Evolutionary conservation across 2,113 vertebrate genomes (phyloP).

Genomic region (Podilymbus podiceps): DNA sequence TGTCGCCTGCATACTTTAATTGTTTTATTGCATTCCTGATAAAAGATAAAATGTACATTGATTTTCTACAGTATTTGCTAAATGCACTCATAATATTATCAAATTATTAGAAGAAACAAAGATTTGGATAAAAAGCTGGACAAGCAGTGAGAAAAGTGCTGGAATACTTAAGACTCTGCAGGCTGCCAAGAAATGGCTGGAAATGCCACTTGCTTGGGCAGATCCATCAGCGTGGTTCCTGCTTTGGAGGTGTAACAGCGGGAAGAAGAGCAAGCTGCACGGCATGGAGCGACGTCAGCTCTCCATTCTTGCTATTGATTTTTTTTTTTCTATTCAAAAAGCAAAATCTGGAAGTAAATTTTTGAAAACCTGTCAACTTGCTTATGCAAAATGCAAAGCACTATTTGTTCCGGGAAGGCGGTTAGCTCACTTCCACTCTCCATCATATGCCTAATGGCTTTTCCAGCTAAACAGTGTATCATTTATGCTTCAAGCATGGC

Average conservation of each 20-base stretch:
- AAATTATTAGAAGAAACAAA: neutral
- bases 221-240: neutral
- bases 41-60: neutral
- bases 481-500: slow-evolving; percentile 28
- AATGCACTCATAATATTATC: neutral
- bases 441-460: slow-evolving; percentile 2
- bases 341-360: neutral
- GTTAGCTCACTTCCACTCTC: slow-evolving; percentile 1
- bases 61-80: neutral
- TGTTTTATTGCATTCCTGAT: neutral
- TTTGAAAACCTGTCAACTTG: neutral
- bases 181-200: neutral
- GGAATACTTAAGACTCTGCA: neutral
- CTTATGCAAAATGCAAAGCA: neutral
- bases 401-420: neutral
- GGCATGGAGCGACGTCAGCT: neutral
- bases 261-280: neutral
- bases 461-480: slow-evolving; percentile 13
- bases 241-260: neutral
- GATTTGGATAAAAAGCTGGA: neutral
- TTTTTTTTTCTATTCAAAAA: neutral
- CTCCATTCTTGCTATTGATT: neutral
- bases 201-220: neutral
- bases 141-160: neutral
- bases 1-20: neutral